These are phyloP conservation scores for Nezara viridula DNA, from an alignment of 2,888 invertebrate genomes.

Conservation along the genomic window DNA sequence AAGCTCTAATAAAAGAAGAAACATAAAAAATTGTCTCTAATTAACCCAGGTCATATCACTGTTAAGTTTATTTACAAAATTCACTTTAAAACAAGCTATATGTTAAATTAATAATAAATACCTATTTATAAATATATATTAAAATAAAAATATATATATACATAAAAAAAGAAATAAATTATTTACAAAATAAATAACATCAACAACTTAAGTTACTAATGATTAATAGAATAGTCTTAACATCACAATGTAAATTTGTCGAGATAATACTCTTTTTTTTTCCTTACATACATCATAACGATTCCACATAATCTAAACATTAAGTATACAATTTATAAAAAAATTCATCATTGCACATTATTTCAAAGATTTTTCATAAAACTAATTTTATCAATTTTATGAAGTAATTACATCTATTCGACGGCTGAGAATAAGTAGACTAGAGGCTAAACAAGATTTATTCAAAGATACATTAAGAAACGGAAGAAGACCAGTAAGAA, in stretches of 20 bases:
- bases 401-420: slow-evolving; percentile 24
- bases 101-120: slow-evolving; percentile 27
- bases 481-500: slow-evolving; percentile 9
- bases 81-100: slow-evolving; percentile 33
- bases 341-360: slow-evolving; percentile 34
- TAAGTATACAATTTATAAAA: slow-evolving; percentile 38
- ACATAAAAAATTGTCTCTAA: neutral
- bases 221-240: slow-evolving; percentile 12
- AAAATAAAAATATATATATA: slow-evolving; percentile 46
- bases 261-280: slow-evolving; percentile 27
- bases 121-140: neutral
- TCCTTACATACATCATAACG: neutral
- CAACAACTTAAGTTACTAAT: slow-evolving; percentile 40
- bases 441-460: slow-evolving; percentile 43
- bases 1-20: neutral
- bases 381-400: slow-evolving; percentile 37
- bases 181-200: slow-evolving; percentile 46
- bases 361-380: slow-evolving; percentile 41
- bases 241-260: slow-evolving; percentile 33
- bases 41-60: neutral
- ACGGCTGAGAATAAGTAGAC: slow-evolving; percentile 46
- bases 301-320: slow-evolving; percentile 34
- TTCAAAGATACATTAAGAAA: slow-evolving; percentile 13
- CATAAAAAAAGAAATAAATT: slow-evolving; percentile 3
- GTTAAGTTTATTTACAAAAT: slow-evolving; percentile 30